These are phyloP conservation scores for Ischnura elegans DNA, from an alignment of 2,888 invertebrate genomes.

Conservation along the genomic window DNA sequence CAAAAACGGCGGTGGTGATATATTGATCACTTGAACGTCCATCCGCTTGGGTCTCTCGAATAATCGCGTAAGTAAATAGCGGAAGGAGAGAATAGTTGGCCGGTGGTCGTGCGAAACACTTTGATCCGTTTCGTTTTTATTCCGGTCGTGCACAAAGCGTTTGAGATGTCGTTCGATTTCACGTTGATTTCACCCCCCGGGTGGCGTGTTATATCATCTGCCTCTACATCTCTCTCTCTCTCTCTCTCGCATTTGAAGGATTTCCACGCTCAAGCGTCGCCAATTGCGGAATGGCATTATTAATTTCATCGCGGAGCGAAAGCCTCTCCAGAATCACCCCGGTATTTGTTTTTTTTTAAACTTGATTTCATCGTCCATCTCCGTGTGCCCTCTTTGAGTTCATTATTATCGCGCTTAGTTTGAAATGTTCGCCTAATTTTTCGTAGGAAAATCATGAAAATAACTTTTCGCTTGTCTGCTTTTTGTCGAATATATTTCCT, in stretches of 20 bases:
- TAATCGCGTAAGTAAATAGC: neutral
- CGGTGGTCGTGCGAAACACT: neutral
- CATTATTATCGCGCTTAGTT: neutral
- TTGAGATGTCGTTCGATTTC: neutral
- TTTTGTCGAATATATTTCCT: too few species aligned
- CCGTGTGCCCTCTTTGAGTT: neutral
- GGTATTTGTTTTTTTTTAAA: constrained; percentile 27
- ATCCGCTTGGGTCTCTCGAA: neutral
- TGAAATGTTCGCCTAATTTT: neutral
- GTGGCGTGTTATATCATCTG: neutral
- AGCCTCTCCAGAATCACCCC: neutral
- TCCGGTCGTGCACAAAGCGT: neutral
- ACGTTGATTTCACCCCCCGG: neutral
- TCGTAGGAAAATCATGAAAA: neutral
- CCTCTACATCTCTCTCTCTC: too few species aligned
- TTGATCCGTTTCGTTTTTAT: neutral
- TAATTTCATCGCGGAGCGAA: neutral
- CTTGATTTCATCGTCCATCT: neutral
- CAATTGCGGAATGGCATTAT: neutral
- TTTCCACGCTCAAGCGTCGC: neutral
- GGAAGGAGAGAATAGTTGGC: neutral
- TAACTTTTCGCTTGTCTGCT: neutral
- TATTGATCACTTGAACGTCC: constrained; percentile 29
- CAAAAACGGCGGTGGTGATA: neutral
- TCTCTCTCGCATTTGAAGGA: neutral